Evolutionary conservation across 2,797 vertebrate genomes (phyloP).

Genomic region (Psittacula derbiana): DNA sequence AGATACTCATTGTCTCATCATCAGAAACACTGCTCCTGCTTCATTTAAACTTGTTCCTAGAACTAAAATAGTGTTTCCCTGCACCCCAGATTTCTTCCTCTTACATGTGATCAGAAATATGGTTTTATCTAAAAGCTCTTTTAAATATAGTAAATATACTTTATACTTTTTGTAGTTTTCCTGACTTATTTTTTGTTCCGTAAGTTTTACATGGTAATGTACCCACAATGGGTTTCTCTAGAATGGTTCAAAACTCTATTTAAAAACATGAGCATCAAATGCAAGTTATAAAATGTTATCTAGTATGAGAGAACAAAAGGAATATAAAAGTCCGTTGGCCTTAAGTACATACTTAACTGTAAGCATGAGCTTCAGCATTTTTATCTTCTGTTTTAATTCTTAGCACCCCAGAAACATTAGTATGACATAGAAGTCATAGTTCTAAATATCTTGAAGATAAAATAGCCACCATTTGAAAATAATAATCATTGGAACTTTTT

Average conservation of each 20-base stretch:
- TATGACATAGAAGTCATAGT: neutral
- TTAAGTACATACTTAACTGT: neutral
- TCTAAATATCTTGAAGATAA: neutral
- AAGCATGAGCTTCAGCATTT: neutral
- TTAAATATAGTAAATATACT: neutral
- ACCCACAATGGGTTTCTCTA: neutral
- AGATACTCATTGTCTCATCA: neutral
- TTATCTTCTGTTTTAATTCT: neutral
- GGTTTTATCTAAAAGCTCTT: neutral
- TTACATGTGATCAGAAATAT: neutral
- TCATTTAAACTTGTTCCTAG: neutral
- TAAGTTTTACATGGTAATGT: neutral
- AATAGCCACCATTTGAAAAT: neutral
- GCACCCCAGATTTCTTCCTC: neutral
- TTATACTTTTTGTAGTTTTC: neutral
- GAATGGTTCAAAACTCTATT: neutral
- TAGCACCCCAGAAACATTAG: neutral
- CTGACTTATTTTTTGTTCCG: neutral
- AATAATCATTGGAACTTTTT: accelerated
- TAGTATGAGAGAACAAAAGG: neutral
- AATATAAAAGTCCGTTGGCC: neutral
- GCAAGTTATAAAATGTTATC: neutral
- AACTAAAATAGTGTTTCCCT: neutral
- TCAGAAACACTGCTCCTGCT: neutral
- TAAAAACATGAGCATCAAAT: neutral